phyloP scores from a whole-genome alignment of 2,113 vertebrate genomes.

The Ginglymostoma cirratum region DNA sequence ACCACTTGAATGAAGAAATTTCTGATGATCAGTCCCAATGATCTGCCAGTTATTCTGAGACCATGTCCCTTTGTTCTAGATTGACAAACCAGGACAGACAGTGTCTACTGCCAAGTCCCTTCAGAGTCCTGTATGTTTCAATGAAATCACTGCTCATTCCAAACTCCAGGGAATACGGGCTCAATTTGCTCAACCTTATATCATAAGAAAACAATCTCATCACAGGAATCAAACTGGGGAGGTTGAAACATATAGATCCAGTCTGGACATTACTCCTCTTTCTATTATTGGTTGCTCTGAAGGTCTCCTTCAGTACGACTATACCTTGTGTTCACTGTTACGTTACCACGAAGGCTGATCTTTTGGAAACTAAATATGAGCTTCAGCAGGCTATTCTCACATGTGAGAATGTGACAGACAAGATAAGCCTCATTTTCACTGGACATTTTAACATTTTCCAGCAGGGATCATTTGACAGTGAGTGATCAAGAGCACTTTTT shows the following conservation, averaged over 20 bases:
- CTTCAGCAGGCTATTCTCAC: background rate
- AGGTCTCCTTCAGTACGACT: background rate
- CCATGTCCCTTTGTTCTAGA: background rate
- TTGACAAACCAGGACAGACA: too few species aligned
- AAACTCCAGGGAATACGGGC: background rate
- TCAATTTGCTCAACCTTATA: background rate
- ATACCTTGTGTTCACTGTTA: too few species aligned
- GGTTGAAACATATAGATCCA: background rate
- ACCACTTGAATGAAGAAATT: background rate
- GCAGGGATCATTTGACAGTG: background rate
- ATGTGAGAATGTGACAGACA: background rate
- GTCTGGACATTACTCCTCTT: background rate
- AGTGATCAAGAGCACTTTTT: background rate
- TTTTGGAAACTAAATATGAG: background rate
- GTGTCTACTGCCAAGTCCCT: background rate
- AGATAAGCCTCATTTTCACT: background rate
- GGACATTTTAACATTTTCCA: background rate
- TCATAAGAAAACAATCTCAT: background rate
- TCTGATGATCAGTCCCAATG: background rate
- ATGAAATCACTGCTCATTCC: background rate
- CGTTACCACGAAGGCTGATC: background rate
- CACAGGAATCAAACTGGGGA: background rate
- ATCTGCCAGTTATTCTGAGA: background rate
- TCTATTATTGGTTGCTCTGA: background rate
- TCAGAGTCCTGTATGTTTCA: background rate